A percentile compares a stretch with the other conserved stretches of the same genome.
These are phyloP conservation scores for Macrocentrus cingulum DNA, from an alignment of 1,140 invertebrate genomes.

Conservation along the genomic window DNA sequence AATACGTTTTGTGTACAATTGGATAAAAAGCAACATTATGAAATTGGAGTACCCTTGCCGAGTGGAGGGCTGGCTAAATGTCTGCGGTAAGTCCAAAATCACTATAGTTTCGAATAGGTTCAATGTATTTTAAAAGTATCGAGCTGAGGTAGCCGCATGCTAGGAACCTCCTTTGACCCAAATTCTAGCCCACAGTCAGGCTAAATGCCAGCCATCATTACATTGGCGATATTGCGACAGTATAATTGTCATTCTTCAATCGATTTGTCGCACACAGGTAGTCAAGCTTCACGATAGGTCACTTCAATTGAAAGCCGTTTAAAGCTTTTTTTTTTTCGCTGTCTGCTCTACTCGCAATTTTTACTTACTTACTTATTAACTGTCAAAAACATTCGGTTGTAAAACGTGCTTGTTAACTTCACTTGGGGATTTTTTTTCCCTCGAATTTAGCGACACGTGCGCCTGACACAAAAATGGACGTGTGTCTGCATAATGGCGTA, in stretches of 20 bases:
- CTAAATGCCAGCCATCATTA: neutral
- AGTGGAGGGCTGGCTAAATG: conserved; percentile 67
- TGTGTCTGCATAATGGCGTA: conserved; percentile 3
- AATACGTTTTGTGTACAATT: conserved; percentile 5
- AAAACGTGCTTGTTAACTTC: too few species aligned
- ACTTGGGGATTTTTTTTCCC: neutral
- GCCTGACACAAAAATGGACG: conserved; percentile 11
- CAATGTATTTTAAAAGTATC: neutral
- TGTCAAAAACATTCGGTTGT: too few species aligned
- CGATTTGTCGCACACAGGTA: neutral
- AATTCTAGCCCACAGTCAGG: neutral
- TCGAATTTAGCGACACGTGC: conserved; percentile 8
- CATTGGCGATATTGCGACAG: neutral
- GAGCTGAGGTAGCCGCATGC: neutral
- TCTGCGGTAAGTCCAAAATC: conserved; percentile 59
- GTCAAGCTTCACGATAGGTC: neutral
- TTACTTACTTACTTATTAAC: too few species aligned
- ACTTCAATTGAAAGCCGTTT: neutral
- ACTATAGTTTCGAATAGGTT: neutral
- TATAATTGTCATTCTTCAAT: neutral
- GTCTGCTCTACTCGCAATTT: too few species aligned
- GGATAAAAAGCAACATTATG: conserved; percentile 37
- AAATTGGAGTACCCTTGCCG: conserved; percentile 63
- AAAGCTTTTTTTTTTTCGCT: too few species aligned
- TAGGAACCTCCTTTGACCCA: neutral